These are phyloP conservation scores for Protaetia brevitarsis DNA, from an alignment of 1,140 invertebrate genomes.

Conservation along the genomic window DNA sequence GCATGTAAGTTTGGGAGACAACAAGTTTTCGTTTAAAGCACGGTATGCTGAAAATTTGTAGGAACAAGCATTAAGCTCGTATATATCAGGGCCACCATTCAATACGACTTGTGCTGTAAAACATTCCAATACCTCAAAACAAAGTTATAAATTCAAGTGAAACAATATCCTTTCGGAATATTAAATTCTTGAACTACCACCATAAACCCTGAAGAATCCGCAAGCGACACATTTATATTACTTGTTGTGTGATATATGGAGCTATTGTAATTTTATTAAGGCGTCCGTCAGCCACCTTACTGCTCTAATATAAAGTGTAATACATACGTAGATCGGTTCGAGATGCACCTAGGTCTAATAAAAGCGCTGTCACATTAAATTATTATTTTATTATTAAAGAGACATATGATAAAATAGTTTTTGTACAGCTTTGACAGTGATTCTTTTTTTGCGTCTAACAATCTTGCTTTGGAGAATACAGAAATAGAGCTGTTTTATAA, in stretches of 20 bases:
- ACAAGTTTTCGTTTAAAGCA: background rate
- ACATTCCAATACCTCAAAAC: constrained; percentile 8
- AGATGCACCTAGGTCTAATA: no score
- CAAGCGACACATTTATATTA: background rate
- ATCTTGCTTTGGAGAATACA: no score
- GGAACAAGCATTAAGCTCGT: background rate
- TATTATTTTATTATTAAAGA: no score
- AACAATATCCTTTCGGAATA: background rate
- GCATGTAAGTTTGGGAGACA: background rate
- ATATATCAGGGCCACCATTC: background rate
- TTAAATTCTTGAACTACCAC: constrained; percentile 4
- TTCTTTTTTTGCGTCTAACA: no score
- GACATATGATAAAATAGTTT: no score
- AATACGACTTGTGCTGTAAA: background rate
- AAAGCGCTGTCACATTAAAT: no score
- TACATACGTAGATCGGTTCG: background rate
- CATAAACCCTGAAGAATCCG: background rate
- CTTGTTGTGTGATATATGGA: background rate
- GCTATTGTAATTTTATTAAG: background rate
- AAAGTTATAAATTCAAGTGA: constrained; percentile 10
- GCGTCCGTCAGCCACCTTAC: background rate
- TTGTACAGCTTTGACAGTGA: no score
- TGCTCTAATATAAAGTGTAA: background rate
- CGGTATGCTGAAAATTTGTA: background rate
- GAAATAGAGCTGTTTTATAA: no score